These are phyloP conservation scores for Cheilosia vernalis DNA, from an alignment of 2,888 invertebrate species.

Conservation along the genomic window DNA sequence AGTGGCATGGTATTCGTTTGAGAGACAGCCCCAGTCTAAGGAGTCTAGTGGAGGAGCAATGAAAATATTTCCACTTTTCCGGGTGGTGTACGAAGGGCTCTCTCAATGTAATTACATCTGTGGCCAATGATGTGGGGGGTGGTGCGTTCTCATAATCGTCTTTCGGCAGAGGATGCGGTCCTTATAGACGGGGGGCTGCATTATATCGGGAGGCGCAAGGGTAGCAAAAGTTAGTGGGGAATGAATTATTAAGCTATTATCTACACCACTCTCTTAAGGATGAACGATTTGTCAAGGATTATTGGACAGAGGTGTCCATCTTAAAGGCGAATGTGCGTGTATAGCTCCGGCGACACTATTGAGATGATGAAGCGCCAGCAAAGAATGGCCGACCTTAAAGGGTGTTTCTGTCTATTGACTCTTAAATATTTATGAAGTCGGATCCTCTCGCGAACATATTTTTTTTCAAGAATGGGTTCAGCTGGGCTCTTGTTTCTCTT, in stretches of 20 bases:
- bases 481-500: too few relatives aligned
- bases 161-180: not conserved
- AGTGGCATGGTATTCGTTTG: constrained; percentile 30
- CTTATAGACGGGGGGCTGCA: not conserved
- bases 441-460: too few relatives aligned
- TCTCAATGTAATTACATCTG: constrained; percentile 44
- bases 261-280: not conserved
- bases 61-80: constrained; percentile 47
- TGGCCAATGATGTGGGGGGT: constrained; percentile 25
- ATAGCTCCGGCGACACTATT: too few relatives aligned
- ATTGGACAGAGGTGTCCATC: too few relatives aligned
- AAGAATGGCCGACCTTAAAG: too few relatives aligned
- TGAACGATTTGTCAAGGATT: not conserved
- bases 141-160: constrained; percentile 48
- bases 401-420: too few relatives aligned
- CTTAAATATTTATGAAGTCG: too few relatives aligned
- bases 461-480: too few relatives aligned
- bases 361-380: too few relatives aligned
- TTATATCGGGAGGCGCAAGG: not conserved
- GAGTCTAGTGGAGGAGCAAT: constrained; percentile 25
- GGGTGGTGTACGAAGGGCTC: constrained; percentile 1
- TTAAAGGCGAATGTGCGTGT: too few relatives aligned
- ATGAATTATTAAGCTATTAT: constrained; percentile 38
- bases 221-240: not conserved
- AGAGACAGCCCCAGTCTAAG: constrained; percentile 52